Conservation (phyloP, 2,113 vertebrate genomes). For the Pedetes capensis region DNA sequence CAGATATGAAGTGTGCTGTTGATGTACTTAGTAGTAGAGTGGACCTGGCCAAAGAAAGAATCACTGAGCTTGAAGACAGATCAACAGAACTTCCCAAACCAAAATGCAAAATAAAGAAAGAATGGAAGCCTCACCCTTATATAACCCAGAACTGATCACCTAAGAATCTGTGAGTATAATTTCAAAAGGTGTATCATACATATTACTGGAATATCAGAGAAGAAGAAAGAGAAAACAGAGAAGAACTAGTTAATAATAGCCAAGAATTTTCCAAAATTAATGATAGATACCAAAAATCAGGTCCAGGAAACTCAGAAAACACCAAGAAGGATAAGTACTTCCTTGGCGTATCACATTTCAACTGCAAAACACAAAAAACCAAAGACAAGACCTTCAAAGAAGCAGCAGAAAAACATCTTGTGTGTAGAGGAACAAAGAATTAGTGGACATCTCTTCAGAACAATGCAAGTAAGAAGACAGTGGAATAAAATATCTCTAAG, state of each 20-base stretch:
- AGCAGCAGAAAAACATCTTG: background rate
- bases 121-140: background rate
- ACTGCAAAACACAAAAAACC: conserved; percentile 1
- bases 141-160: background rate
- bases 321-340: background rate
- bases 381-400: background rate
- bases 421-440: background rate
- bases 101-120: background rate
- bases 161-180: background rate
- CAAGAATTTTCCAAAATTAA: conserved; percentile 26
- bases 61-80: background rate
- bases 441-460: background rate
- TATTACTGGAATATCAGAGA: background rate
- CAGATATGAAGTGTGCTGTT: background rate
- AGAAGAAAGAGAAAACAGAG: background rate
- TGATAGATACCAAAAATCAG: background rate
- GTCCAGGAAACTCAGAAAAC: conserved; percentile 17
- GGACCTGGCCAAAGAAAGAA: background rate
- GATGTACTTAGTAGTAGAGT: background rate
- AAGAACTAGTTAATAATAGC: background rate
- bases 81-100: background rate
- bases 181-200: background rate
- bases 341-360: background rate
- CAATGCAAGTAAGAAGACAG: background rate
- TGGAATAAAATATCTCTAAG: background rate